Evolutionary conservation across 1,140 invertebrate genomes (phyloP), one percentile per base, ranked within the genome.

Genomic region (Halotydeus destructor): DNA sequence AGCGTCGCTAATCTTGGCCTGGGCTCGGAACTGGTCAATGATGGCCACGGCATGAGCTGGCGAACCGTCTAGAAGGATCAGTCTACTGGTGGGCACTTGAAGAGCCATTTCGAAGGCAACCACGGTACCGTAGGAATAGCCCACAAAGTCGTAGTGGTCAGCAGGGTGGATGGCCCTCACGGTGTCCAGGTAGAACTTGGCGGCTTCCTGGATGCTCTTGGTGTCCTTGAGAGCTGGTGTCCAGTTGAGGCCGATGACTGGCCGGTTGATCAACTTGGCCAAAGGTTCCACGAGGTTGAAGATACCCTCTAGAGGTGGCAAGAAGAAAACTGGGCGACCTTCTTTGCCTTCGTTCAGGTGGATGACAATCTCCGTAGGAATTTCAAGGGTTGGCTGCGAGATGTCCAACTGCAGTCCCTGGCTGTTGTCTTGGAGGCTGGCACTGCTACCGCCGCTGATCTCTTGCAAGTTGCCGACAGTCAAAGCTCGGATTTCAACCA

Each of bases 261-360:
- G 75, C 38, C 69, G 68, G 9, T 75, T 62, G 28, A 93, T 57
- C 50, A 72, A 63, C 16, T 61, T 60, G 1, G 79, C 75, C 23
- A 91, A 54, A n/a, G 60, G 58, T 52, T 70, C 67, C 38, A 93
- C 59, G 2, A 72, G 63, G 2, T 66, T 63, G 1, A 76, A 71
- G 43, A 75, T 70, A 48, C 91, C 91, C 67, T 96, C 89, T 49
- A 96, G 86, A 0, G 88, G 81, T 61, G 89, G 83, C 24, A 89
- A 64, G 36, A 83, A 65, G 55, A 83, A 83, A 12, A 83, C 54
- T 8, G 72, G 68, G 2, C 54, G 52, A 11, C 53, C 52, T 35
- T 52, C 50, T 38, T 57, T 51, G 8, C 54, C 52, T 35, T 53
- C 44, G 44, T 71, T 71, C 9, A 69, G 49, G 12, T 54, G 51